These are phyloP conservation scores for Oenanthe oenanthe DNA, from an alignment of 2,113 vertebrate genomes.

Conservation along the genomic window DNA sequence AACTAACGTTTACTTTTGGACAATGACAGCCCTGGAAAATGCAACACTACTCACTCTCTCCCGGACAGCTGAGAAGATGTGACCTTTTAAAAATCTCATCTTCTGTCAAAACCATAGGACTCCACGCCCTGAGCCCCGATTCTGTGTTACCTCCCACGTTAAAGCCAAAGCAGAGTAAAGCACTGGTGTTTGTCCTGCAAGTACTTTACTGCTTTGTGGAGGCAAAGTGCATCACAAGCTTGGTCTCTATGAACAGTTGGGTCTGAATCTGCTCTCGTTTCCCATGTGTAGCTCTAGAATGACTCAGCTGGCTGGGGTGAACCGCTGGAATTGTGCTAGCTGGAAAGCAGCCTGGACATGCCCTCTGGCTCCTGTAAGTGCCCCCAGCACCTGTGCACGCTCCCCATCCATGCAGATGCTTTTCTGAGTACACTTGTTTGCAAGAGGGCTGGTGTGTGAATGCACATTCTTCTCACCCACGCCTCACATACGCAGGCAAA, in stretches of 20 bases:
- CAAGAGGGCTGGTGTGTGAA: not conserved
- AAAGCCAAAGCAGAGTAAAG: not conserved
- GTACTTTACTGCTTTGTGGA: not conserved
- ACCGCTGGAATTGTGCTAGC: not conserved
- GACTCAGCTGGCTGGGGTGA: not conserved
- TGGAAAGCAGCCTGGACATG: not conserved
- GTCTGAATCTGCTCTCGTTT: not conserved
- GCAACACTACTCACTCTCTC: not conserved
- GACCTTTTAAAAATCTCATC: not conserved
- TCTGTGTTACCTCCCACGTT: not conserved
- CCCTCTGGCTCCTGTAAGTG: not conserved
- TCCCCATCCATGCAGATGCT: not conserved
- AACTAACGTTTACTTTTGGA: not conserved
- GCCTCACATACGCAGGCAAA: constrained; percentile 24
- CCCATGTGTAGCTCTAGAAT: not conserved
- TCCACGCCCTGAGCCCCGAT: not conserved
- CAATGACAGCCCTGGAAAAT: not conserved
- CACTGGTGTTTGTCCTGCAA: not conserved
- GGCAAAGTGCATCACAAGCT: not conserved
- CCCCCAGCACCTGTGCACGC: not conserved
- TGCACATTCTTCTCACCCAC: not conserved
- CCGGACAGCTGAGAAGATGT: not conserved
- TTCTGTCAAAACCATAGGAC: not conserved
- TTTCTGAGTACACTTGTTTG: not conserved
- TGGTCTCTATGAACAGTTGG: rapidly evolving